Evolutionary conservation across 2,113 vertebrate species (phyloP).

Genomic region (Hydrolagus affinis): DNA sequence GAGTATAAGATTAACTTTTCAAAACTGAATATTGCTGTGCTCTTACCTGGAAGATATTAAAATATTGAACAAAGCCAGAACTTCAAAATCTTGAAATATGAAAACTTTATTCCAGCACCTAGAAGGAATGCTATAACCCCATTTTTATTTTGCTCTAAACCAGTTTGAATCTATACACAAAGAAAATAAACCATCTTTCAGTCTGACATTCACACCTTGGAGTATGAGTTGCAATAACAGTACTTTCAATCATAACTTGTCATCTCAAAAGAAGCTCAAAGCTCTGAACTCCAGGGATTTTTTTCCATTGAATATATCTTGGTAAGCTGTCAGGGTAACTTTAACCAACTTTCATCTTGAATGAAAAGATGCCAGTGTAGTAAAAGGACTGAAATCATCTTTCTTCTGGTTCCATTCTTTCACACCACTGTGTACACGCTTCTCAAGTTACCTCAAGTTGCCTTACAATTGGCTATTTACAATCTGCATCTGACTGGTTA

Average conservation of each 20-base stretch:
- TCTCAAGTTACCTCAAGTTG: no score
- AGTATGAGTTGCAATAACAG: conserved; percentile 19
- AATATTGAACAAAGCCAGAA: conserved; percentile 15
- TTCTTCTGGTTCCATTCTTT: neutral
- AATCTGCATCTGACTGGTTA: no score
- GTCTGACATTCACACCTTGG: neutral
- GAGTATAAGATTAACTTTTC: neutral
- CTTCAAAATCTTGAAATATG: conserved; percentile 21
- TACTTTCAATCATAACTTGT: neutral
- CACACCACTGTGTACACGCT: no score
- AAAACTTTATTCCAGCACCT: conserved; percentile 6
- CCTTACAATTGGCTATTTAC: no score
- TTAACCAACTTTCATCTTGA: neutral
- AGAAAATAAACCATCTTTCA: conserved; percentile 12
- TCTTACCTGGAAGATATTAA: conserved; percentile 1
- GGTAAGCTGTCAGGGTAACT: neutral
- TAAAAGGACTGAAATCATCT: neutral
- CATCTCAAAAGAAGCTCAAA: neutral
- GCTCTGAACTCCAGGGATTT: neutral
- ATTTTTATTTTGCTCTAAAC: neutral
- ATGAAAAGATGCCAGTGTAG: neutral
- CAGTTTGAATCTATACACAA: neutral
- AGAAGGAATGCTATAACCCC: neutral
- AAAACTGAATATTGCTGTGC: neutral
- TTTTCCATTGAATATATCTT: neutral